Percentiles rank a stretch among this genome's conserved stretches.
Evolutionary conservation across 2,113 vertebrate genomes (phyloP).

Genomic region (Hystrix cristata): DNA sequence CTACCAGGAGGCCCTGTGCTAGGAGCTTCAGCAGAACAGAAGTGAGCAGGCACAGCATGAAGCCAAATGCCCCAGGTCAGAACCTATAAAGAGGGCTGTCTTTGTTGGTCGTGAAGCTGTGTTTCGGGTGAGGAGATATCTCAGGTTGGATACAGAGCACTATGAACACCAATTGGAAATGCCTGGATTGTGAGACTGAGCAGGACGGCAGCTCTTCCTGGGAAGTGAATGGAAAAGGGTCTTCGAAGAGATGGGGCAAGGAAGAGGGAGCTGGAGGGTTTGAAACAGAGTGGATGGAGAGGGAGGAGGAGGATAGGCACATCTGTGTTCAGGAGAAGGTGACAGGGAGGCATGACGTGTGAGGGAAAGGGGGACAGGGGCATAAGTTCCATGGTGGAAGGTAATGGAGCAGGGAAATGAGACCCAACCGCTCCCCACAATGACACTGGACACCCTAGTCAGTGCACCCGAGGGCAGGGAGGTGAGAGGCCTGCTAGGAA

Average conservation of each 20-base stretch:
- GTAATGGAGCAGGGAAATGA: background rate
- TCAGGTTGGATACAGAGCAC: background rate
- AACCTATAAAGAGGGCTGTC: background rate
- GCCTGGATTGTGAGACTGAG: no score
- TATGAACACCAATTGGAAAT: background rate
- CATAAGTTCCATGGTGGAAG: background rate
- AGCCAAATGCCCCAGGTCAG: background rate
- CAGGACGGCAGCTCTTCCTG: background rate
- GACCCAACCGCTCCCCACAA: background rate
- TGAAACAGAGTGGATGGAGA: background rate
- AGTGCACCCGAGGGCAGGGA: accelerated
- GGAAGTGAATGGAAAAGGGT: background rate
- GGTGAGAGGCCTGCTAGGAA: no score
- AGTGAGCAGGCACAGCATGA: background rate
- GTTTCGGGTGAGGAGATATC: no score
- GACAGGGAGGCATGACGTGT: background rate
- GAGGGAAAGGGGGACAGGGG: background rate
- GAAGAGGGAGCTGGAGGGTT: background rate
- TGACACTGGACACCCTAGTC: accelerated
- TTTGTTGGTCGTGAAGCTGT: no score
- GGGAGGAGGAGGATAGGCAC: no score
- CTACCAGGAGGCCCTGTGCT: background rate
- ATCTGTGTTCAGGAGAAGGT: background rate
- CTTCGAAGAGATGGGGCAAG: background rate
- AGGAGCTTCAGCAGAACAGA: background rate